Conservation (phyloP, 2,888 invertebrate genomes). For the Buathra laborator region DNA sequence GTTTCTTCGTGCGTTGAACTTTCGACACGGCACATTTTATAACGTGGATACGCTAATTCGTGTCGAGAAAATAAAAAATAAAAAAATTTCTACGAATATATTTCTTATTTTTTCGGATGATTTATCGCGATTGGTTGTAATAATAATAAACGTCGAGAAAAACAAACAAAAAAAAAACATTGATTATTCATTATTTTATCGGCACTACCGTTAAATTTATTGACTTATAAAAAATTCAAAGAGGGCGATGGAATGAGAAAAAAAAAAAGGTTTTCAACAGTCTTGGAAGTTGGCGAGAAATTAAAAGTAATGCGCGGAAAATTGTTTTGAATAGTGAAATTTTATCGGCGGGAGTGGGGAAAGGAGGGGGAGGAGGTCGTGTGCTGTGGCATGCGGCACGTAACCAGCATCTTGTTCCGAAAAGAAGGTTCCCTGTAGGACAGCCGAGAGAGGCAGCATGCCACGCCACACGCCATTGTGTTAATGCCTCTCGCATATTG, state of each 20-base stretch:
- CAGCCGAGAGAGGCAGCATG: constrained; percentile 49
- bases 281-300: neutral
- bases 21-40: neutral
- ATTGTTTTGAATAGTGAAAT: neutral
- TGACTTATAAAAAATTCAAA: neutral
- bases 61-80: neutral
- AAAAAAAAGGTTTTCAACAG: neutral
- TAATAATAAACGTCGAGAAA: neutral
- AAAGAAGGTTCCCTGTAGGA: constrained; percentile 42
- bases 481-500: constrained; percentile 55
- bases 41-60: neutral
- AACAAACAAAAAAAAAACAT: neutral
- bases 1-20: constrained; percentile 37
- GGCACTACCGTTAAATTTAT: neutral
- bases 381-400: neutral
- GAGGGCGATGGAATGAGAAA: neutral
- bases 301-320: neutral
- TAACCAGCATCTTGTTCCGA: constrained; percentile 18
- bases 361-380: neutral
- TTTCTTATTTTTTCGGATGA: neutral
- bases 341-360: neutral
- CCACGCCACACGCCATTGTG: constrained; percentile 66
- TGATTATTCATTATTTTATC: neutral
- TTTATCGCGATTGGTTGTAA: neutral
- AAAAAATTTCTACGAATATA: neutral